phyloP scores from a whole-genome alignment of 2,797 vertebrate species.

The Emys orbicularis region DNA sequence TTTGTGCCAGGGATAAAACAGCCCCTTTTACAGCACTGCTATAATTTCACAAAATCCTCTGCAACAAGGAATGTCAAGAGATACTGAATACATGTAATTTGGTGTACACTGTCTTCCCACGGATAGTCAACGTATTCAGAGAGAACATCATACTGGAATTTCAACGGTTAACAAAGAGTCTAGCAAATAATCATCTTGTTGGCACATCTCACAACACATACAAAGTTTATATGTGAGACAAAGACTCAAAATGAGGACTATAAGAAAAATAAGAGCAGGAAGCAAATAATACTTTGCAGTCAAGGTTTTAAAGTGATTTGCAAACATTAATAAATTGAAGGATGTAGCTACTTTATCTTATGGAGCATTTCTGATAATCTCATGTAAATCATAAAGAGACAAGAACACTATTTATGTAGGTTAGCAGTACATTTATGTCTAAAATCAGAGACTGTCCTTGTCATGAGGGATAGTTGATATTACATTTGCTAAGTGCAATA shows the following conservation, averaged over 20 bases:
- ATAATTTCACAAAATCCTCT: background rate
- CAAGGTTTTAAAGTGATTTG: background rate
- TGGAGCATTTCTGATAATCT: background rate
- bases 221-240: background rate
- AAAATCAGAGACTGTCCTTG: background rate
- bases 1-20: background rate
- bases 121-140: background rate
- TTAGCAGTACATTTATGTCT: background rate
- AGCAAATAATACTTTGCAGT: background rate
- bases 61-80: rapidly evolving
- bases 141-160: background rate
- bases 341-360: background rate
- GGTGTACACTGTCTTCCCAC: background rate
- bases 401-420: background rate
- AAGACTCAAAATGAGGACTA: background rate
- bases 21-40: background rate
- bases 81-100: background rate
- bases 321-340: background rate
- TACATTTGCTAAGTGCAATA: background rate
- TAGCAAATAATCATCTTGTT: background rate
- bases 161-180: background rate
- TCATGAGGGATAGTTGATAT: background rate
- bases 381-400: background rate
- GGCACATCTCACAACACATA: background rate
- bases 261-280: background rate